A percentile compares a stretch with the other conserved stretches of the same genome.
phyloP scores from a whole-genome alignment of 2,888 invertebrate species.

The Bimastos eiseni region DNA sequence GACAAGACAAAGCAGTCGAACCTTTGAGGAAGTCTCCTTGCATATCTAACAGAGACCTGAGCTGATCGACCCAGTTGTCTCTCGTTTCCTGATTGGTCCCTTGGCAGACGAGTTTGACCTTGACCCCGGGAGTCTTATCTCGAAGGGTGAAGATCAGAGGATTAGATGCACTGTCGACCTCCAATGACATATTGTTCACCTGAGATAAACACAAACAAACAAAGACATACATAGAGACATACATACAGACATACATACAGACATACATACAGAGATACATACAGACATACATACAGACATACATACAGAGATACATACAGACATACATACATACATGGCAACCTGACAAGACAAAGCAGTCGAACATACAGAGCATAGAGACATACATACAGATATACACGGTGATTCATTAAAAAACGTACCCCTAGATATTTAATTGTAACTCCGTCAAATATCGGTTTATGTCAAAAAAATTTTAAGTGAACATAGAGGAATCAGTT shows the following conservation, averaged over 20 bases:
- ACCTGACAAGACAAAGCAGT: neutral
- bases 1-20: neutral
- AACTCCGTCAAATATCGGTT: too few species aligned
- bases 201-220: slow-evolving; percentile 60
- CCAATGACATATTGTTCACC: slow-evolving; percentile 92
- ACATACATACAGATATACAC: too few species aligned
- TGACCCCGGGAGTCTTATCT: slow-evolving; percentile 69
- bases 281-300: neutral
- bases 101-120: slow-evolving; percentile 78
- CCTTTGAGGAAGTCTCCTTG: slow-evolving; percentile 79
- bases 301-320: neutral
- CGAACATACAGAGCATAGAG: too few species aligned
- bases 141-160: slow-evolving; percentile 74
- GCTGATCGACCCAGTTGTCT: slow-evolving; percentile 80
- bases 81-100: slow-evolving; percentile 75
- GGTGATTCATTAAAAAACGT: too few species aligned
- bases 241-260: neutral
- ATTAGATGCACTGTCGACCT: slow-evolving; percentile 69
- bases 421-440: too few species aligned
- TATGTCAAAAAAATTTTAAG: too few species aligned
- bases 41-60: slow-evolving; percentile 84
- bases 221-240: neutral
- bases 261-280: too few species aligned
- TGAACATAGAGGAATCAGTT: too few species aligned
- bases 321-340: neutral